Base-by-base conservation (phyloP, 2,797 vertebrate genomes). In the Anableps anableps region DNA sequence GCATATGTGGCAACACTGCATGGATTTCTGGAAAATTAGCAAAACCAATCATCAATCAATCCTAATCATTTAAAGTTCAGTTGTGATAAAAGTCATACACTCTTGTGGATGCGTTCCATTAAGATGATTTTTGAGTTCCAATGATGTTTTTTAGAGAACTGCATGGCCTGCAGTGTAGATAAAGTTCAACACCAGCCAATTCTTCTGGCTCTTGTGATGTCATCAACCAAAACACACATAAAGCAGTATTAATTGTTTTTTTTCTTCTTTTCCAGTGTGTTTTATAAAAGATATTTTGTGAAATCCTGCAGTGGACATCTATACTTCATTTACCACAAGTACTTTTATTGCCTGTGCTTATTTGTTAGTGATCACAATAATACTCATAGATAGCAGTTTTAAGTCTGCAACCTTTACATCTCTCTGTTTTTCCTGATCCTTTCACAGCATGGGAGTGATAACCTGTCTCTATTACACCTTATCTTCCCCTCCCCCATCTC, bases 341-440 rank as follows among this genome's bases (percentile, higher is more conserved):
- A 26, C 10, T 55, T 58, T 31, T 60, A 60, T 16, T 31, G 5
- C 13, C 29, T 68, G 51, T 26, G 26, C 53, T 55, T 6, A 55
- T n/a, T 55, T 26, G 19, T 68, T 26, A 13, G 64, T 5, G 19
- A 68, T 41, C 36, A 41, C 7, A 38, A 68, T 38, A 3, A 31
- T 31, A 17, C 29, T 34, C 16, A 5, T 34, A 68, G 64, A 41
- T n/a, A 13, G 23, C 14, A 41, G 41, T 1, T 41, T 68, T 10
- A 68, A 41, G 47, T 4, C 31, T 26, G 9, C 79, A 55, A 74
- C 86, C 81, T 83, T 66, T 47, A 43, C 66, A 26, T 34, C 41
- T 75, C 38, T 23, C 62, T 74, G 34, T 80, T 23, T 80, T 86
- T 47, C 75, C 77, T 78, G 4, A 36, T 31, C 78, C 55, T 60